phyloP scores from a whole-genome alignment of 2,888 invertebrate species.

The Scaeva pyrastri region DNA sequence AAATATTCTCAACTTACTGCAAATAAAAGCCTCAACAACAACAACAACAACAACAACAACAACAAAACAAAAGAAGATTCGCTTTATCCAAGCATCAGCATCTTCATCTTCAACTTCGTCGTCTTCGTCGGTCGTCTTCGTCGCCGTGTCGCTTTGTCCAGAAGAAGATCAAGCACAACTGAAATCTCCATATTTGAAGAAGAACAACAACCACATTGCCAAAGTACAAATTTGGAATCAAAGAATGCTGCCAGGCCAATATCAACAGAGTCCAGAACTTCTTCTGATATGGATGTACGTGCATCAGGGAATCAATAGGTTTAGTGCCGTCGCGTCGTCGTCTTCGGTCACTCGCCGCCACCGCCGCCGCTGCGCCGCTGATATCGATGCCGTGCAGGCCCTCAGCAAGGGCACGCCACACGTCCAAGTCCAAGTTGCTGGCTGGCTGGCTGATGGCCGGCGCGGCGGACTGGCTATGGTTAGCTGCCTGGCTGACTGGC shows the following conservation, averaged over 20 bases:
- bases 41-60: not conserved
- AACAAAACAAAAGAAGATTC: slow-evolving; percentile 10
- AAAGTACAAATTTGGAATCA: slow-evolving; percentile 59
- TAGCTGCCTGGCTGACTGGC: not conserved
- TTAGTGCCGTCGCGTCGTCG: not conserved
- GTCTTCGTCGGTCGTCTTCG: too few species aligned
- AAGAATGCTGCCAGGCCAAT: slow-evolving; percentile 58
- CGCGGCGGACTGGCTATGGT: too few species aligned
- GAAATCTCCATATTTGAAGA: slow-evolving; percentile 60
- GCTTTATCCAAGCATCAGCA: not conserved
- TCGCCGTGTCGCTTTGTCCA: slow-evolving; percentile 10
- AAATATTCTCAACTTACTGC: slow-evolving; percentile 1
- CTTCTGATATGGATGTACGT: slow-evolving; percentile 15
- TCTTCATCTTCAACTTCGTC: too few species aligned
- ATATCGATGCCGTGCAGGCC: slow-evolving; percentile 8
- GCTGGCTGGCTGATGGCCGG: not conserved
- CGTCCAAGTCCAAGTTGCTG: not conserved
- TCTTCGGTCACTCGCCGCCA: too few species aligned
- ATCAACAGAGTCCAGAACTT: slow-evolving; percentile 42
- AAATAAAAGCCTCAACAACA: not conserved
- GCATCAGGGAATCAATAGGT: slow-evolving; percentile 14
- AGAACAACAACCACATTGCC: slow-evolving; percentile 44
- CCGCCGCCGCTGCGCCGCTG: not conserved
- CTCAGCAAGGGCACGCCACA: slow-evolving; percentile 27
- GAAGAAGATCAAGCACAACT: slow-evolving; percentile 54